Evolutionary conservation across 2,888 invertebrate species (phyloP), one percentile per base, ranked within the genome.

Genomic region (Zaprionus lineosus): DNA sequence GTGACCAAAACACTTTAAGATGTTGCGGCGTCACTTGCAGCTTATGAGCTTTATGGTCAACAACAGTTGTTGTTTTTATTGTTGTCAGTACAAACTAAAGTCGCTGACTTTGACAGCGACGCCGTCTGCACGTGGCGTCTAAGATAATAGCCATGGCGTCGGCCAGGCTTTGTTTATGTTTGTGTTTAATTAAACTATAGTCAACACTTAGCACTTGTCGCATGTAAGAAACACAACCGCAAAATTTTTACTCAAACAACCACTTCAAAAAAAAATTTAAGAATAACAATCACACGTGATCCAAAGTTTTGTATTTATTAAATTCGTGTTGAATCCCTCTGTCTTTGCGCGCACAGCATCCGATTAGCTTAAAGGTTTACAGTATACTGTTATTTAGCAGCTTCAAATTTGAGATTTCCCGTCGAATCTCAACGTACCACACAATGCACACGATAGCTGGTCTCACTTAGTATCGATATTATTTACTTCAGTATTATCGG

Each of bases 61-160:
- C 73, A 60, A 61, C 65, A 19, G 12, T n/a, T 37, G 21, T 33
- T 40, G 34, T 48, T 44, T 29, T 21, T 31, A 34, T 55, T 46
- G 18, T 50, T 52, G 55, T 47, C 43, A 31, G 19, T 21, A 26
- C 19, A 21, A 53, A 66, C 65, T 66, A 64, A 37, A 39, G 62
- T 48, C 48, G 64, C 64, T 63, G 64, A 33, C 29, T 15, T 3
- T 63, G 81, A 37, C 60, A 77, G 76, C 84, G 69, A 57, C 74
- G 75, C 85, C 85, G 72, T 72, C 68, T 75, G 76, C 78, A 84
- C 85, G 78, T 82, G 78, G 83, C 78, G 53, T 34, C 37, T 46
- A 46, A 73, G 39, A 40, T 33, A 37, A 31, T 18, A 55, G 70
- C 74, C 70, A 71, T 71, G 55, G 74, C 58, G 47, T 55, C 53